These are phyloP conservation scores for Pimpla rufipes DNA, from an alignment of 2,888 invertebrate genomes.

Conservation along the genomic window DNA sequence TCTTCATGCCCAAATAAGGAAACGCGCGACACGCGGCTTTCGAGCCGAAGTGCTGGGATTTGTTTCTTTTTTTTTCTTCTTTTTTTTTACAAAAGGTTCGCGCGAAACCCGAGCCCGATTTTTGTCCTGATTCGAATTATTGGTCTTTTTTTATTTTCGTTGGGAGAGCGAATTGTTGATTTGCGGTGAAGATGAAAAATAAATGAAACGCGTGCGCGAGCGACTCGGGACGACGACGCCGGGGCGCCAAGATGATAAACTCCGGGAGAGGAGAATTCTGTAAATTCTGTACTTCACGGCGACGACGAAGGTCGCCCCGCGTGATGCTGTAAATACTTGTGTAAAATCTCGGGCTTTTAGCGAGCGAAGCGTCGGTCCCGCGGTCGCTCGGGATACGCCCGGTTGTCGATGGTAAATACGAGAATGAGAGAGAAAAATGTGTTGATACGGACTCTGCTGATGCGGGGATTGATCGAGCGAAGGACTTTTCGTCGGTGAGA, in stretches of 20 bases:
- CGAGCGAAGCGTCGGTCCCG: constrained; percentile 61
- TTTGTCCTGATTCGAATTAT: not conserved
- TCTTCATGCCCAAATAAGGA: constrained; percentile 85
- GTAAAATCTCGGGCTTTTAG: constrained; percentile 78
- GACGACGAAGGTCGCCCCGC: constrained; percentile 50
- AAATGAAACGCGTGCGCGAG: constrained; percentile 8
- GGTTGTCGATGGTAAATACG: not conserved
- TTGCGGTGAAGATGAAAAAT: no score
- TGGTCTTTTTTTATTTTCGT: constrained; percentile 28
- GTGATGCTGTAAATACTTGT: constrained; percentile 79
- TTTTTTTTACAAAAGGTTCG: not conserved
- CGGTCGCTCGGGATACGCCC: constrained; percentile 60
- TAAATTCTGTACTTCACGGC: constrained; percentile 75
- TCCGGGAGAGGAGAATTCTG: constrained; percentile 69
- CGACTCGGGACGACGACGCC: constrained; percentile 48
- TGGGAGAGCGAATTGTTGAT: not conserved
- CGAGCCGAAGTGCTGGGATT: not conserved
- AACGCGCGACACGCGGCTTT: not conserved
- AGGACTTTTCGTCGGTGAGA: constrained; percentile 36
- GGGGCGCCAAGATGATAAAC: constrained; percentile 42
- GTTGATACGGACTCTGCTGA: not conserved
- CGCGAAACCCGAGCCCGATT: not conserved
- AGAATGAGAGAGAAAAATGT: not conserved
- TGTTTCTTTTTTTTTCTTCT: not conserved
- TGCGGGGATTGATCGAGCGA: constrained; percentile 15